Evolutionary conservation across 2,113 vertebrate species (phyloP).

Genomic region (Oxygymnocypris stewartii): DNA sequence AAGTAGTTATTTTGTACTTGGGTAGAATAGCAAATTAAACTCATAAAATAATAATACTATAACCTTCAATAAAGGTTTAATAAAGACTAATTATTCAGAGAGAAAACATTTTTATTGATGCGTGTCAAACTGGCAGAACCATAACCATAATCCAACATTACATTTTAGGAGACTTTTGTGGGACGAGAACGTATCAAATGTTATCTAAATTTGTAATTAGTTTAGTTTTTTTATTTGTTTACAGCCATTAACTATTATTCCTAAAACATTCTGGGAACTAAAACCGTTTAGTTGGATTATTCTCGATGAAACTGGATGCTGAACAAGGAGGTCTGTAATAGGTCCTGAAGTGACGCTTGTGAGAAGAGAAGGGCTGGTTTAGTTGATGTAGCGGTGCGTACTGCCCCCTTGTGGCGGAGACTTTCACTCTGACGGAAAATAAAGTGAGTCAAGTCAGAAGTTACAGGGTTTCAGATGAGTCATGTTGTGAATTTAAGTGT

Average conservation of each 20-base stretch:
- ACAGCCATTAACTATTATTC: not conserved
- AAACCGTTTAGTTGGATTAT: not conserved
- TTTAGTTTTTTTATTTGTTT: not conserved
- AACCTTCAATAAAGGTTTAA: not conserved
- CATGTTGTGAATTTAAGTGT: slow-evolving; percentile 14
- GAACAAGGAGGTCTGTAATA: not conserved
- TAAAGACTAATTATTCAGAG: not conserved
- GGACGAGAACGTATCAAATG: not conserved
- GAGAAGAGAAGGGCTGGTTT: not conserved
- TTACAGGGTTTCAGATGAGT: slow-evolving; percentile 16
- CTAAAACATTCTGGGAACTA: not conserved
- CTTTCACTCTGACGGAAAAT: not conserved
- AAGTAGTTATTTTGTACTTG: not conserved
- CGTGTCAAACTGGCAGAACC: not conserved
- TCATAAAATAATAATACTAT: not conserved
- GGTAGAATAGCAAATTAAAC: not conserved
- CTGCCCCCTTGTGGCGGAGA: slow-evolving; percentile 2
- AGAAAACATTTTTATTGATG: not conserved
- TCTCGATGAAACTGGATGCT: not conserved
- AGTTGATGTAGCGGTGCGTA: not conserved
- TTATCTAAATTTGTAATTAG: not conserved
- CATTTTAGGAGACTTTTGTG: not conserved
- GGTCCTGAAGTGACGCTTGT: not conserved
- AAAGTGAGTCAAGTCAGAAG: not conserved
- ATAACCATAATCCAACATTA: not conserved